Conservation (phyloP, 2,797 vertebrate species). For the Anableps anableps region DNA sequence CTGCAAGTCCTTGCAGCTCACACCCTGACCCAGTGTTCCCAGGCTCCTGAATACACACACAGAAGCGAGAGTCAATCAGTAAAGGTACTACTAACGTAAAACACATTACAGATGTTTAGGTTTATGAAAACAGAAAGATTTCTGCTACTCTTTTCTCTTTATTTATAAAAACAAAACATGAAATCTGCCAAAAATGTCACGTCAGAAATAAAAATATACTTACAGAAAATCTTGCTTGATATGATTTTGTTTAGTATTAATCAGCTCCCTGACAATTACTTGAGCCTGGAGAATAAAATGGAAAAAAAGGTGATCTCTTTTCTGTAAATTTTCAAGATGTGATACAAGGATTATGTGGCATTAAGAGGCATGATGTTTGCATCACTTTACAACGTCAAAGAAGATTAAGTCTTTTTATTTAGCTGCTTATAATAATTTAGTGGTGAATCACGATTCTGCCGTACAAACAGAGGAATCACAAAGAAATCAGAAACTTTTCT, state of each 20-base stretch:
- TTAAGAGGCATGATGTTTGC: not conserved
- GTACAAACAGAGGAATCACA: conserved; percentile 44
- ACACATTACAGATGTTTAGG: not conserved
- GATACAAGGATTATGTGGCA: conserved; percentile 28
- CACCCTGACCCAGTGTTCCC: conserved; percentile 75
- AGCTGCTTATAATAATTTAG: conserved; percentile 74
- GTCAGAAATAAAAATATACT: conserved; percentile 40
- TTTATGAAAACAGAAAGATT: not conserved
- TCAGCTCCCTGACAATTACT: conserved; percentile 71
- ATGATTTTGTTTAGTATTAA: conserved; percentile 39
- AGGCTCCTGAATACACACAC: conserved; percentile 68
- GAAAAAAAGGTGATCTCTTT: not conserved
- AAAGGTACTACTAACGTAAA: not conserved
- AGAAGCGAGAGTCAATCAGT: not conserved
- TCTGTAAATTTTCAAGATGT: not conserved
- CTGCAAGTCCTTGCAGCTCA: conserved; percentile 72
- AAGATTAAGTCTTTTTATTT: conserved; percentile 44
- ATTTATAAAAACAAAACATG: not conserved
- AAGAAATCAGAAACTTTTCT: conserved; percentile 22
- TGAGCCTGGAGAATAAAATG: conserved; percentile 71
- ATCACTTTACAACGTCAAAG: conserved; percentile 49
- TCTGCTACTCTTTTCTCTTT: not conserved
- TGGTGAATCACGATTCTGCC: conserved; percentile 51
- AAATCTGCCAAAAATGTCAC: not conserved
- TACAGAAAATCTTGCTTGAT: conserved; percentile 64